These are phyloP conservation scores for Paraescarpia echinospica DNA, from an alignment of 1,140 invertebrate species.

Conservation along the genomic window DNA sequence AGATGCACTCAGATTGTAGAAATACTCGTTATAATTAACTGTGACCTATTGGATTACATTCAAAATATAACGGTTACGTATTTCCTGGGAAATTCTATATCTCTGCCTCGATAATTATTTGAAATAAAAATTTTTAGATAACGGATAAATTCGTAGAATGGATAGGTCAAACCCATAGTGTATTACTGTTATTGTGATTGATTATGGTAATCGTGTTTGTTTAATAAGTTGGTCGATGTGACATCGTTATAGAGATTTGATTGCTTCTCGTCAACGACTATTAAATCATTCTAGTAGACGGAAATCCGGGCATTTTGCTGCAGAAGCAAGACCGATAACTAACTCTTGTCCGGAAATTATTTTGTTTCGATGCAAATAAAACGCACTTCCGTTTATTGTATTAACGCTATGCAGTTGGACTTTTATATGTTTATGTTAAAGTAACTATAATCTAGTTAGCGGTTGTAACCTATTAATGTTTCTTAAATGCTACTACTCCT, in stretches of 20 bases:
- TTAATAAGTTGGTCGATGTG: neutral
- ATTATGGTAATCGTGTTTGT: neutral
- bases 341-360: neutral
- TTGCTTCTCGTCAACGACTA: neutral
- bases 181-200: neutral
- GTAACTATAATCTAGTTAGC: neutral
- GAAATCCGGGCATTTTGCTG: neutral
- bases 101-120: no score
- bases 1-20: no score
- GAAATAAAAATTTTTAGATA: no score
- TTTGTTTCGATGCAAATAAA: neutral
- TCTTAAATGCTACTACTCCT: no score
- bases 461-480: no score
- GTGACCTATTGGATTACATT: no score
- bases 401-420: neutral
- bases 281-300: neutral
- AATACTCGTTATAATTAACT: no score
- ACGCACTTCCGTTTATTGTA: neutral
- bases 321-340: neutral
- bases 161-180: neutral
- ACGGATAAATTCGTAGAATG: no score
- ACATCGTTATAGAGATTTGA: neutral
- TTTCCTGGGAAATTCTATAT: no score
- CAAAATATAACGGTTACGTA: no score
- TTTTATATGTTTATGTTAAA: neutral